Conservation (phyloP, 2,797 vertebrate species). For the Falco naumanni region DNA sequence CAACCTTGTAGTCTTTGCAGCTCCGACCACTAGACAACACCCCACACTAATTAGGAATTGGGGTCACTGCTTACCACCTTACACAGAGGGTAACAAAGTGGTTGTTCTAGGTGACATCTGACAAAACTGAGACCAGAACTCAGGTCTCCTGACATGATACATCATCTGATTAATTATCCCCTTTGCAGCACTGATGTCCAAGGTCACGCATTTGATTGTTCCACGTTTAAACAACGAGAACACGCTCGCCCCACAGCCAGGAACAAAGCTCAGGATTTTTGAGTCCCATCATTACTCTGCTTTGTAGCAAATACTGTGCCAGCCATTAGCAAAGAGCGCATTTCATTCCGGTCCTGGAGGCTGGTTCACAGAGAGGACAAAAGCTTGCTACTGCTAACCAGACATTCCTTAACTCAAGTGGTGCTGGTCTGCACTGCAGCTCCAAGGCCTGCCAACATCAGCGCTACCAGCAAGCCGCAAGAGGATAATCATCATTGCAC, state of each 20-base stretch:
- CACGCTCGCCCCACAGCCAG: not conserved
- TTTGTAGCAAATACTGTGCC: conserved; percentile 15
- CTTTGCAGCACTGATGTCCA: not conserved
- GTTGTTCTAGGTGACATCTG: not conserved
- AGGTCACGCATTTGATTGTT: conserved; percentile 44
- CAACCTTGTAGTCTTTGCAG: not conserved
- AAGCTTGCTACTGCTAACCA: conserved; percentile 50
- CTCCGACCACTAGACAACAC: not conserved
- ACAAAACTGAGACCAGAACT: not conserved
- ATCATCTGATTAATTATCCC: conserved; percentile 37
- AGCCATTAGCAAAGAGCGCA: conserved; percentile 45
- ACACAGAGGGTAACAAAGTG: not conserved
- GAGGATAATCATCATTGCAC: not conserved
- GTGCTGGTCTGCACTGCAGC: not conserved
- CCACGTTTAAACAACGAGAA: not conserved
- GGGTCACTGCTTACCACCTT: not conserved
- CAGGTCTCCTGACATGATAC: not conserved
- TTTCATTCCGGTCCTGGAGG: conserved; percentile 28
- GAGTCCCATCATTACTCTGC: conserved; percentile 48
- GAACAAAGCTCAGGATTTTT: conserved; percentile 26
- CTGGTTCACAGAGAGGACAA: conserved; percentile 62
- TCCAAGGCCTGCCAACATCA: not conserved
- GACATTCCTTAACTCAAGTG: conserved; percentile 51
- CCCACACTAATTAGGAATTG: not conserved
- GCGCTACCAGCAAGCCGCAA: not conserved